Base-by-base conservation (phyloP, 2,888 invertebrate genomes). In the Oligia strigilis region DNA sequence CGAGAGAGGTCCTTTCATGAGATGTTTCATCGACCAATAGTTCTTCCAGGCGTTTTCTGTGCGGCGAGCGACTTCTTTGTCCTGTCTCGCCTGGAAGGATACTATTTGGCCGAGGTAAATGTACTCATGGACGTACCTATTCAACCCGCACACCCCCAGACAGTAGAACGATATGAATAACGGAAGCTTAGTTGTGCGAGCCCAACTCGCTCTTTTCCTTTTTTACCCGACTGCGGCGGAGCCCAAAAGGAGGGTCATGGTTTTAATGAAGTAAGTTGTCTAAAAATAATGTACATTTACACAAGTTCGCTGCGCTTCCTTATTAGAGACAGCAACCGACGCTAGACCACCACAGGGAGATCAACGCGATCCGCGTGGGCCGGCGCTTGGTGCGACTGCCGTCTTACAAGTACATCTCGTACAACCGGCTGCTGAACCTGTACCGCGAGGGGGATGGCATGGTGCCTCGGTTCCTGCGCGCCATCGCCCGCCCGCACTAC, bases 361-460 rank as follows among this genome's bases (percentile, higher is more conserved):
- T 96, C 23, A 97, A 97, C 87, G 93, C 92, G 46, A 95, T 96
- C 83, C 93, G 92, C 75, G 83, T 96, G 72, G 96, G 96, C 0
- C 90, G 85, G 17, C 92, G 91, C 60, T 75, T 94, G 81, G 80
- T 96, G 80, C 93, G 93, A 23, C 89, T 96, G 82, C 95, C 96
- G 0, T 95, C 95, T 0, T 93, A 92, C 88, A 95, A 95, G 82
- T 93, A 91, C 86, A 94, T 96, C 89, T 96, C 96, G 19, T 96
- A 95, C 93, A 94, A 91, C 81, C 94, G 95, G 0, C 89, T 96
- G 79, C 91, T 97, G 66, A 88, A 82, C 36, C 72, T 96, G 82
- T 96, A 95, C 90, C 93, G 96, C 9, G 94, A 96, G 86, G 95
- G 96, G 0, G 96, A 97, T 64, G 96, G 96, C 77, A 93, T 96